Evolutionary conservation across 2,888 invertebrate species (phyloP), one percentile per base, ranked within the genome.

Genomic region (Oegoconia quadripuncta): DNA sequence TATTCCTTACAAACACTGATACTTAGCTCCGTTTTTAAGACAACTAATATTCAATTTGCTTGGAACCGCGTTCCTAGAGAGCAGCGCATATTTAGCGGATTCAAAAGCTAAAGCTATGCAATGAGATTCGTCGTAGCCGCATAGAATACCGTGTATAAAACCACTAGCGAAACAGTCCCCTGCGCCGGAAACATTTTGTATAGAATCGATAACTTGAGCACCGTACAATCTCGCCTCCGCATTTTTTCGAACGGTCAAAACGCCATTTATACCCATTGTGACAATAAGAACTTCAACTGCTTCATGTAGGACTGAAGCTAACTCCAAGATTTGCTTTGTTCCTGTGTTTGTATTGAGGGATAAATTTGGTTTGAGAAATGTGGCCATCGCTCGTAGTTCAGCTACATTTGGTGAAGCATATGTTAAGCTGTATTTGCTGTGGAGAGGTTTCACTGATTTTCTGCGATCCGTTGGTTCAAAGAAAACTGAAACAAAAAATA

Each of bases 391-490:
- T 51, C 90, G 79, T 20, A 97, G 80, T 80, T 97, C 97, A 39
- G 89, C 89, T 23, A 93, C 63, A 70, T 97, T 97, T 1, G 97
- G 97, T 1, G 96, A 94, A 4, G 93, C 89, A 52, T 92, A 91
- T 13, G 84, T 75, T 16, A 93, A 59, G 76, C 84, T 88, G 30
- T 74, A 57, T 8, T 72, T 59, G 8, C 73, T 82, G 23, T 69
- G 60, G 46, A 96, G 93, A 15, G 93, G 91, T 73, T 94, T 95
- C 0, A 78, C 72, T 0, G 95, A 93, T 64, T 94, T 93, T 50
- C 91, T 88, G 58, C 92, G 81, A 61, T 97, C 97, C 0, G 97
- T 97, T 1, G 97, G 96, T 70, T 97, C 97, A 70, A 93, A 97
- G 88, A 96, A 95, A 5, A 96, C 96, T 93, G 90, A 48, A 91